Conservation (phyloP, 1,140 invertebrate genomes). For the Drosophila burlai region DNA sequence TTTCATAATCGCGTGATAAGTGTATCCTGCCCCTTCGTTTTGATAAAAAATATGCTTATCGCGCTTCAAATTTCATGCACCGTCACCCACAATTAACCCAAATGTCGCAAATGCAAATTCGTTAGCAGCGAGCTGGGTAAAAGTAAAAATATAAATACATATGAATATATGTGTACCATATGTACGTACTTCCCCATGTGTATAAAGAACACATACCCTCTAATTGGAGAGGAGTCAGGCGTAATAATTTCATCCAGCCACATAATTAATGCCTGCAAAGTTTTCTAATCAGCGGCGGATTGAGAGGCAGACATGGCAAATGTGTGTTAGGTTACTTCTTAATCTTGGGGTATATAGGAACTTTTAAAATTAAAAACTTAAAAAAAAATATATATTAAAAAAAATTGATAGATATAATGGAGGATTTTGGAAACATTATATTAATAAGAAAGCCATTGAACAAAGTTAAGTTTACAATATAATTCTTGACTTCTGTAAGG, state of each 20-base stretch:
- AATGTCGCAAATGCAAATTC: slow-evolving; percentile 49
- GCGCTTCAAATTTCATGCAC: slow-evolving; percentile 38
- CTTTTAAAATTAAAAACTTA: too few species aligned
- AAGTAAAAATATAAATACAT: slow-evolving; percentile 16
- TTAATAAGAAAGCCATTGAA: background rate
- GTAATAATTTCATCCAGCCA: slow-evolving; percentile 31
- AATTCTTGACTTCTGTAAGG: background rate
- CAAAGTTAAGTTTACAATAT: too few species aligned
- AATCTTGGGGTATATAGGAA: background rate
- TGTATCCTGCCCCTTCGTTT: slow-evolving; percentile 11
- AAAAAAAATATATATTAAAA: background rate
- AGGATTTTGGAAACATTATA: background rate
- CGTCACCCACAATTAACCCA: slow-evolving; percentile 71
- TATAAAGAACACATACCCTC: slow-evolving; percentile 17
- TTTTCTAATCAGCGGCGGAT: slow-evolving; percentile 30
- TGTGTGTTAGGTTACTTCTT: background rate
- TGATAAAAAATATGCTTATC: slow-evolving; percentile 41
- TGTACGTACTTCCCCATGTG: background rate
- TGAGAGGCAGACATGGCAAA: background rate
- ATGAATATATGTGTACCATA: slow-evolving; percentile 15
- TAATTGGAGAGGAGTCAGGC: slow-evolving; percentile 19
- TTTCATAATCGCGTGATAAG: slow-evolving; percentile 36
- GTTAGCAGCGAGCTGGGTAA: slow-evolving; percentile 17
- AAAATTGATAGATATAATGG: background rate
- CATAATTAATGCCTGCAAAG: slow-evolving; percentile 51